Evolutionary conservation across 2,888 invertebrate species (phyloP).

Genomic region (Apantesis nais): DNA sequence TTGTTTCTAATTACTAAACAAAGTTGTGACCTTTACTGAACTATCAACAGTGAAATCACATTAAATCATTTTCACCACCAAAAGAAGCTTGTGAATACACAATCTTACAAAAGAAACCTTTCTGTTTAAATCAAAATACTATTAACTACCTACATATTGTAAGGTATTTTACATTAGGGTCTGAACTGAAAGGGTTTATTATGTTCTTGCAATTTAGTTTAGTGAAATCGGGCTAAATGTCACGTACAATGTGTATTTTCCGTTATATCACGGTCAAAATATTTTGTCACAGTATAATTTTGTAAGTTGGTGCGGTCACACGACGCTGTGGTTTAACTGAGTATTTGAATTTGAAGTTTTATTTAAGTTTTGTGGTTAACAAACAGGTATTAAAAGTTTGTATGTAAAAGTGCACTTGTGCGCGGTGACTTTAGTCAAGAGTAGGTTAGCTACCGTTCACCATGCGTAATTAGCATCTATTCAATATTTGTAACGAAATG

Average conservation of each 20-base stretch:
- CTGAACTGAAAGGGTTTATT: constrained; percentile 37
- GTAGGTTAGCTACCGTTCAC: background rate
- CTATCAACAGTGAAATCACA: background rate
- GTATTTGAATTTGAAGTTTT: constrained; percentile 28
- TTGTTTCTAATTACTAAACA: background rate
- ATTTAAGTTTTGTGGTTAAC: background rate
- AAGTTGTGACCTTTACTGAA: background rate
- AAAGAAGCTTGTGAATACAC: background rate
- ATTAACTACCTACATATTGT: background rate
- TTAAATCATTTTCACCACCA: background rate
- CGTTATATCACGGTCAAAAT: constrained; percentile 50
- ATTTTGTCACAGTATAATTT: constrained; percentile 68
- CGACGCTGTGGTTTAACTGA: constrained; percentile 47
- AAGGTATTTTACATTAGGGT: constrained; percentile 25
- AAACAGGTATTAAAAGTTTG: background rate
- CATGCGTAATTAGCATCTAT: background rate
- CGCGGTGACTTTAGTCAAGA: background rate
- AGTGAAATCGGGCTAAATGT: constrained; percentile 45
- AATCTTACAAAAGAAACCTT: background rate
- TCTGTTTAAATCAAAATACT: background rate
- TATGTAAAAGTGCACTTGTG: background rate
- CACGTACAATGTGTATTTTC: constrained; percentile 42
- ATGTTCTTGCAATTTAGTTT: constrained; percentile 47
- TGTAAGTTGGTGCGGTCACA: constrained; percentile 63
- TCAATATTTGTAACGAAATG: background rate